Percentiles rank a stretch among this genome's conserved stretches.
phyloP scores from a whole-genome alignment of 2,113 vertebrate species.

The Syrrhaptes paradoxus region DNA sequence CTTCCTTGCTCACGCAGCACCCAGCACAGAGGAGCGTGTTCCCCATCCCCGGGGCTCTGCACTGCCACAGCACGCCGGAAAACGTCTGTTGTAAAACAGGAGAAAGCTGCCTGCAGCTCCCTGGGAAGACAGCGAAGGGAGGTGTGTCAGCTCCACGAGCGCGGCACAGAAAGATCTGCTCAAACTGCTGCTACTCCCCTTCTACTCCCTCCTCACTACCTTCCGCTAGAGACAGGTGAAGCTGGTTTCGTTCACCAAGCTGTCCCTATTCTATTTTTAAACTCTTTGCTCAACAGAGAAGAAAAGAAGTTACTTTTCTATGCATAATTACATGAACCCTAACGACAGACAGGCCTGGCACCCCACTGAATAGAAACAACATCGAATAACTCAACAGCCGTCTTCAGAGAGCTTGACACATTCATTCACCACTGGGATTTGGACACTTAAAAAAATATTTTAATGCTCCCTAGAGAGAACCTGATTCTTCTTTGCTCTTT shows the following conservation, averaged over 20 bases:
- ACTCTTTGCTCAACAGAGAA: not conserved
- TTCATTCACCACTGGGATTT: not conserved
- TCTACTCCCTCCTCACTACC: rapidly evolving
- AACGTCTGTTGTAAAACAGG: rapidly evolving
- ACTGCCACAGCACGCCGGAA: not conserved
- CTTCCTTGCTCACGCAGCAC: not conserved
- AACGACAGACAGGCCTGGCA: not conserved
- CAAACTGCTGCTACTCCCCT: not conserved
- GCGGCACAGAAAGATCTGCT: not conserved
- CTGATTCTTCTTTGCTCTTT: not conserved
- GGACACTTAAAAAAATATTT: not conserved
- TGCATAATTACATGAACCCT: not conserved
- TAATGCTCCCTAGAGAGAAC: not conserved
- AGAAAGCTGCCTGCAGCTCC: not conserved
- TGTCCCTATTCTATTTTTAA: not conserved
- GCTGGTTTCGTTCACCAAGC: not conserved
- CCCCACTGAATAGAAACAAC: not conserved
- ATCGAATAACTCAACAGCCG: not conserved
- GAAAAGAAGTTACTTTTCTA: not conserved
- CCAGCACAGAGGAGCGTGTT: rapidly evolving
- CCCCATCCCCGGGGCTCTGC: rapidly evolving
- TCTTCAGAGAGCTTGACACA: not conserved
- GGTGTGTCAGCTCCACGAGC: not conserved
- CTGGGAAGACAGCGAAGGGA: not conserved
- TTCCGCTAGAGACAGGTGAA: not conserved